These are phyloP conservation scores for Cossypha polioptera DNA, from an alignment of 2,797 vertebrate genomes.

Conservation along the genomic window DNA sequence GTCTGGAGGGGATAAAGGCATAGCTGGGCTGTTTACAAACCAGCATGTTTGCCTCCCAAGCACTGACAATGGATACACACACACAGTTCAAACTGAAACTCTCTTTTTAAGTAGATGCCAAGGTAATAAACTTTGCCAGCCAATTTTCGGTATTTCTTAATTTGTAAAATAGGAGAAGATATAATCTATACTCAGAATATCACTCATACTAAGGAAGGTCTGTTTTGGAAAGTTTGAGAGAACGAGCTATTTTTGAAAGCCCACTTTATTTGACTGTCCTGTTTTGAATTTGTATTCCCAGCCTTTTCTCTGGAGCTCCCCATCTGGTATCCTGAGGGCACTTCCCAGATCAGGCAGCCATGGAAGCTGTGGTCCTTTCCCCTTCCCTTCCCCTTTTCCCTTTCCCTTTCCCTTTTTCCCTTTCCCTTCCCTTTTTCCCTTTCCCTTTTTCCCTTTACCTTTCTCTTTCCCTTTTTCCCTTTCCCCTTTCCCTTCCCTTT, in stretches of 20 bases:
- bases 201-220: neutral
- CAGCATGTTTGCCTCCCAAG: constrained; percentile 7
- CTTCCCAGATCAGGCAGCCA: neutral
- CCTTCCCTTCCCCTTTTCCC: no score
- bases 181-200: neutral
- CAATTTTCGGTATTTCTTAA: neutral
- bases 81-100: neutral
- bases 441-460: no score
- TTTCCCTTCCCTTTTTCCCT: no score
- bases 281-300: neutral
- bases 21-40: neutral
- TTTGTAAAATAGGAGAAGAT: constrained; percentile 25
- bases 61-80: neutral
- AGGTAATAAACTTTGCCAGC: constrained; percentile 33
- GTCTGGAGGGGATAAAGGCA: neutral
- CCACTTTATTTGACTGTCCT: neutral
- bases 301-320: neutral
- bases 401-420: fast-evolving
- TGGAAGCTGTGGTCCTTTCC: neutral
- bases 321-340: neutral
- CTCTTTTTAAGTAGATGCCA: constrained; percentile 44
- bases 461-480: no score
- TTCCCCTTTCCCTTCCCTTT: fast-evolving
- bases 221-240: constrained; percentile 15
- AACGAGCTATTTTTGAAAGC: constrained; percentile 19